These are phyloP conservation scores for Drosophila erecta DNA, from an alignment of 1,140 invertebrate species.

Conservation along the genomic window DNA sequence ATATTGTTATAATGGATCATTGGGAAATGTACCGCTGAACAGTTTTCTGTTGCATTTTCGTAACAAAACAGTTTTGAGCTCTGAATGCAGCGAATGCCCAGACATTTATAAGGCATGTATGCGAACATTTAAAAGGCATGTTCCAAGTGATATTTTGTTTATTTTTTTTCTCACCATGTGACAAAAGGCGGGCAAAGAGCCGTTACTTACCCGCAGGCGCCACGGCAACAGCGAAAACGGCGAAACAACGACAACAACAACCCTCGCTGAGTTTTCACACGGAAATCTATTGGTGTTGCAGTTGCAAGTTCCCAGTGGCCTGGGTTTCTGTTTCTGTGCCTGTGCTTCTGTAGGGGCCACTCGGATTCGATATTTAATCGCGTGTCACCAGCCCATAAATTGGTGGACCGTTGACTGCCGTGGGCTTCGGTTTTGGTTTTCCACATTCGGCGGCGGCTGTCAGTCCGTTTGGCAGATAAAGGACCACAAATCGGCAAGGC, in stretches of 20 bases:
- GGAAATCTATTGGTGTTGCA: constrained; percentile 33
- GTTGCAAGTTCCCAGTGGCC: constrained; percentile 9
- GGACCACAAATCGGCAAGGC: constrained; percentile 61
- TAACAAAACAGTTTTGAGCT: not conserved
- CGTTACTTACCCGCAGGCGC: constrained; percentile 68
- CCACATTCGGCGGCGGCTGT: constrained; percentile 15
- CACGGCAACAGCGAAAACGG: constrained; percentile 8
- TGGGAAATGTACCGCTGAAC: too few relatives aligned
- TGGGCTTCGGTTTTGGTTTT: constrained; percentile 26
- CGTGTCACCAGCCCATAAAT: constrained; percentile 73
- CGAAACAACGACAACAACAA: constrained; percentile 15
- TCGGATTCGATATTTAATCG: constrained; percentile 70
- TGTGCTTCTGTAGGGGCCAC: constrained; percentile 2
- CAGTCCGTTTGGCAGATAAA: constrained; percentile 47
- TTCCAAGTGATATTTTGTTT: not conserved
- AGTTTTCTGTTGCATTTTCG: not conserved
- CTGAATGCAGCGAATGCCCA: too few relatives aligned
- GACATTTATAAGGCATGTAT: not conserved
- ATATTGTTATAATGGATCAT: too few relatives aligned
- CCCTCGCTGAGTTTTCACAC: constrained; percentile 59
- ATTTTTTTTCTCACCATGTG: constrained; percentile 8
- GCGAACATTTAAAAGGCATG: not conserved
- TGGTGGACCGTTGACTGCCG: constrained; percentile 44
- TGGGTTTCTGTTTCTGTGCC: constrained; percentile 2
- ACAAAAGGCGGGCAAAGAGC: constrained; percentile 20